Base-by-base conservation (phyloP, 2,888 invertebrate genomes). In the Cenopis cana region DNA sequence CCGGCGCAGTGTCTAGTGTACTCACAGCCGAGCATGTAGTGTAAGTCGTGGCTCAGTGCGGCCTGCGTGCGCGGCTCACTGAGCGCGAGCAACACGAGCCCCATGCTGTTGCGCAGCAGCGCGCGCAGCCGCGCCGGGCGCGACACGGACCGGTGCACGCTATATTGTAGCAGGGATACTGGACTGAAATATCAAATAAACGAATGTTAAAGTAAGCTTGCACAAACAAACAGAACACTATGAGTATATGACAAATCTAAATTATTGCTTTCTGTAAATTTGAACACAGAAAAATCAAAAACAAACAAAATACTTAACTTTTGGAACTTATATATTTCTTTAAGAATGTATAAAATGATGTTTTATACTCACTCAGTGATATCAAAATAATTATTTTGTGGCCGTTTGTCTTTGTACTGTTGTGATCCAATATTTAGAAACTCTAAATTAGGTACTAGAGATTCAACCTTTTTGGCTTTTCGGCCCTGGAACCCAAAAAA, bases 371-470 rank as follows among this genome's bases (percentile, higher is more conserved):
- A 94, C 94, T 93, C 92, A 66, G 89, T 86, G 74, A 93, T 93
- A 76, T 93, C 91, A 0, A 91, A 78, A 69, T 86, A 85, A 59
- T 80, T 90, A 72, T 90, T 92, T 50, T 81, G 76, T 24, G 82
- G 75, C 57, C 81, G 83, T 64, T 82, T 83, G 12, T 85, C 82
- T 8, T 78, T 75, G 78, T 89, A 86, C 74, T 88, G 88, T 49
- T 82, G 82, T 6, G 87, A 87, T 0, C 88, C 89, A 69, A 89
- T 78, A 73, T 87, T 85, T 6, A 82, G 67, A 75, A 90, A 88
- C 74, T 91, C 87, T 82, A 93, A 82, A 69, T 87, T 89, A 1
- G 94, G 94, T 9, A 94, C 85, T 41, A 94, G 76, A 1, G 88
- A 88, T 14, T 87, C 86, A 2, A 76, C 81, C 73, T 89, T 91